Percentiles rank a stretch among this genome's conserved stretches.
Conservation (phyloP, 2,888 invertebrate genomes). For the Cheiracanthium punctorium region DNA sequence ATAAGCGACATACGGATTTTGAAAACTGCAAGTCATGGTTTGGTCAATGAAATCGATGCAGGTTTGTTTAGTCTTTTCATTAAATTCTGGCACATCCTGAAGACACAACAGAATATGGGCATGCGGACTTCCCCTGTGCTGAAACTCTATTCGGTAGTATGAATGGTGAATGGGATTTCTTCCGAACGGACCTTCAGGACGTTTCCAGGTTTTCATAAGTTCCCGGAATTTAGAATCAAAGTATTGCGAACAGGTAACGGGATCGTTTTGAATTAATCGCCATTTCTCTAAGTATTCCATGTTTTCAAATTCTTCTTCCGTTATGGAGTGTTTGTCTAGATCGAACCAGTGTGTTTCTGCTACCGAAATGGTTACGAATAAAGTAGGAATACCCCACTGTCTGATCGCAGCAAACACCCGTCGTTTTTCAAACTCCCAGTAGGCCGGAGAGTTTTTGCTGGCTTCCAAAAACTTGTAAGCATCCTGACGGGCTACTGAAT, state of each 20-base stretch:
- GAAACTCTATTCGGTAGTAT: neutral
- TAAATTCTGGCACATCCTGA: neutral
- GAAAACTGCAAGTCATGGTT: neutral
- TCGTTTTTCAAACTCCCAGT: neutral
- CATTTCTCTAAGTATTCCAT: neutral
- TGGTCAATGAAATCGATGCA: neutral
- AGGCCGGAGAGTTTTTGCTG: neutral
- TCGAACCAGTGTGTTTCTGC: too few species aligned
- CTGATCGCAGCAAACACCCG: neutral
- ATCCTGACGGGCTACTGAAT: neutral
- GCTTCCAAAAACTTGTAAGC: neutral
- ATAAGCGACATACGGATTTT: neutral
- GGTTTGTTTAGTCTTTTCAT: neutral
- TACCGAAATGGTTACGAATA: neutral
- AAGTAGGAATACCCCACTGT: neutral
- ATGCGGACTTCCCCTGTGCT: neutral
- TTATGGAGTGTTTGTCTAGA: neutral
- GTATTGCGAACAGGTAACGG: neutral
- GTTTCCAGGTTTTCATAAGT: neutral
- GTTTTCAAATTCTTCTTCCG: neutral
- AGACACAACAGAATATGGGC: neutral
- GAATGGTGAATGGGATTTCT: neutral
- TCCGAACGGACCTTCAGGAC: neutral
- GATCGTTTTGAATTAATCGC: neutral
- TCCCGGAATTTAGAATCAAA: neutral